Evolutionary conservation across 2,797 vertebrate species (phyloP).

Genomic region (Phrynocephalus vlangalii): DNA sequence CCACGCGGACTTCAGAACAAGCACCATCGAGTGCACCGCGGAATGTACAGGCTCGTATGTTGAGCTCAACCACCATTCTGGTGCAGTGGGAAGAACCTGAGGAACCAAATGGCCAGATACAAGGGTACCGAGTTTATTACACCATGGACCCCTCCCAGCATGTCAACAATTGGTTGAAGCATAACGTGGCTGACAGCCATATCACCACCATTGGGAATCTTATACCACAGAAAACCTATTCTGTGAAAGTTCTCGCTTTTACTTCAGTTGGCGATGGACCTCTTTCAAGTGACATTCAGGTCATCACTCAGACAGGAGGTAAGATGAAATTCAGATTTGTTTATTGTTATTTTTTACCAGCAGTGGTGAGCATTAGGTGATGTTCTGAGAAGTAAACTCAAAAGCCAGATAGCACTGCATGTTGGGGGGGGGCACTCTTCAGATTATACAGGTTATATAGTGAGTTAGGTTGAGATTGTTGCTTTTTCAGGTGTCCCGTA

Average conservation of each 20-base stretch:
- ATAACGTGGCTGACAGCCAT: slow-evolving; percentile 93
- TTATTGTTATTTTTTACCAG: not conserved
- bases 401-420: not conserved
- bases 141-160: slow-evolving; percentile 91
- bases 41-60: slow-evolving; percentile 95
- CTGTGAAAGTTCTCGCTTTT: slow-evolving; percentile 96
- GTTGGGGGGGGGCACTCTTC: not conserved
- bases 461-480: not conserved
- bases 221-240: slow-evolving; percentile 95
- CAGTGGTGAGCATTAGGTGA: not conserved
- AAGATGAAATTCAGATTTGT: slow-evolving; percentile 54
- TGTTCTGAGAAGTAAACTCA: not conserved
- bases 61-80: slow-evolving; percentile 95
- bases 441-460: not conserved
- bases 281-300: slow-evolving; percentile 95
- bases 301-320: slow-evolving; percentile 99
- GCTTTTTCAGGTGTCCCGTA: not conserved
- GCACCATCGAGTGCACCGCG: slow-evolving; percentile 95
- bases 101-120: slow-evolving; percentile 96
- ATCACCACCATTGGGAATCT: slow-evolving; percentile 95
- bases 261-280: slow-evolving; percentile 98
- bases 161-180: slow-evolving; percentile 96
- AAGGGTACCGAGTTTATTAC: slow-evolving; percentile 97
- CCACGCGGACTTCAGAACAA: slow-evolving; percentile 96
- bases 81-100: slow-evolving; percentile 99